These are phyloP conservation scores for Eclectus roratus DNA, from an alignment of 2,113 vertebrate species.

Conservation along the genomic window DNA sequence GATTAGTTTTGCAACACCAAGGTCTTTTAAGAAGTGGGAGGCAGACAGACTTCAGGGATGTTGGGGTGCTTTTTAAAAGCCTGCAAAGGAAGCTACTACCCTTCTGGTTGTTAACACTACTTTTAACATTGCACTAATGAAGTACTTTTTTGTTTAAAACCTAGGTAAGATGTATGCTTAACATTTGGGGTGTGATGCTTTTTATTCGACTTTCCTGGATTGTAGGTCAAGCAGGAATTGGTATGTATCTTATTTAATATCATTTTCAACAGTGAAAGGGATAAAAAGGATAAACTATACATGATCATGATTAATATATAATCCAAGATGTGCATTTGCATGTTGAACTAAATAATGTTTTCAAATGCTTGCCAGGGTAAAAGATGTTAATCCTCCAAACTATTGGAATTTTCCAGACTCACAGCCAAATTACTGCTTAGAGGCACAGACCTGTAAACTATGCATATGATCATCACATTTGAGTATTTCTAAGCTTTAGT, in stretches of 20 bases:
- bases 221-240: constrained; percentile 95
- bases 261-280: constrained; percentile 6
- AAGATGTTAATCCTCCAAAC: constrained; percentile 48
- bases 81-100: background rate
- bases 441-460: constrained; percentile 39
- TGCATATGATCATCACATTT: constrained; percentile 62
- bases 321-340: constrained; percentile 63
- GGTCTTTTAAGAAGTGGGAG: background rate
- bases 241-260: constrained; percentile 71
- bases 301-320: constrained; percentile 56
- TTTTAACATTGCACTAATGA: background rate
- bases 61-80: background rate
- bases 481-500: constrained; percentile 52
- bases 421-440: constrained; percentile 23
- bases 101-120: background rate
- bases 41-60: background rate
- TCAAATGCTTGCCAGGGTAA: constrained; percentile 49
- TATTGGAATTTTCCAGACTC: constrained; percentile 73
- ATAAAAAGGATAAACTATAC: constrained; percentile 48
- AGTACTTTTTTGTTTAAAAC: constrained; percentile 23
- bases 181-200: constrained; percentile 99
- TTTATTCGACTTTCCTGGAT: constrained; percentile 99
- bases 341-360: constrained; percentile 37
- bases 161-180: constrained; percentile 98
- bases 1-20: background rate